phyloP scores from a whole-genome alignment of 2,113 vertebrate species.

The Corydoras maculifer region DNA sequence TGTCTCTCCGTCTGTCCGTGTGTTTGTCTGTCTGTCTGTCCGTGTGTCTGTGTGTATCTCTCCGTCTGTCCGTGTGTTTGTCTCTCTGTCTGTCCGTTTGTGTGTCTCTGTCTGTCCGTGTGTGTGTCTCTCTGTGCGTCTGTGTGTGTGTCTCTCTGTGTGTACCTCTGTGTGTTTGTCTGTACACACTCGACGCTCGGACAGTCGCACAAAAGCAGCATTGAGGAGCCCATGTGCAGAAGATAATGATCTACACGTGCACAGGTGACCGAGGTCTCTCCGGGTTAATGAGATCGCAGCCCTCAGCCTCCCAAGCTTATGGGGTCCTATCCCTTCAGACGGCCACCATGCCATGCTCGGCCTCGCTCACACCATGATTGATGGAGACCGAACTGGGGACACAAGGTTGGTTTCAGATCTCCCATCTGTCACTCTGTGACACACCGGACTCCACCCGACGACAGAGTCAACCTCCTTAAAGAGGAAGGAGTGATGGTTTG shows the following conservation, averaged over 20 bases:
- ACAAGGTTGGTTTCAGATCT: slow-evolving; percentile 11
- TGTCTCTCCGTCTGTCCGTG: too few relatives aligned
- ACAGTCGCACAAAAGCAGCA: too few relatives aligned
- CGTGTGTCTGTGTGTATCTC: too few relatives aligned
- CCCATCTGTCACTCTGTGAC: neutral
- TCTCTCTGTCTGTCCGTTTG: too few relatives aligned
- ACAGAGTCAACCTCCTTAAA: slow-evolving; percentile 31
- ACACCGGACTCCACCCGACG: neutral
- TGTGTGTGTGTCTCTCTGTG: too few relatives aligned
- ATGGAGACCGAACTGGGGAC: slow-evolving; percentile 18
- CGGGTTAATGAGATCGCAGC: slow-evolving; percentile 50
- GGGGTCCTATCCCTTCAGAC: slow-evolving; percentile 30
- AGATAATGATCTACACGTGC: slow-evolving; percentile 41
- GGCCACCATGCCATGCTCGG: slow-evolving; percentile 15
- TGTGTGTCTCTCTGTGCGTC: too few relatives aligned
- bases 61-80: too few relatives aligned
- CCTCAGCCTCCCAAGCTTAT: slow-evolving; percentile 14
- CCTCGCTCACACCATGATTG: slow-evolving; percentile 29
- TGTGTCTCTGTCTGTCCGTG: too few relatives aligned
- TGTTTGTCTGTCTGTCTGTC: too few relatives aligned
- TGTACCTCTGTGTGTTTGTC: too few relatives aligned
- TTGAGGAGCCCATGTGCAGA: slow-evolving; percentile 30
- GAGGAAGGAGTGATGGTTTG: slow-evolving; percentile 45
- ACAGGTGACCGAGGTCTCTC: slow-evolving; percentile 29
- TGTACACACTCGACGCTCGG: too few relatives aligned